Conservation (phyloP, 1,140 invertebrate genomes). For the Trachymyrmex septentrionalis region DNA sequence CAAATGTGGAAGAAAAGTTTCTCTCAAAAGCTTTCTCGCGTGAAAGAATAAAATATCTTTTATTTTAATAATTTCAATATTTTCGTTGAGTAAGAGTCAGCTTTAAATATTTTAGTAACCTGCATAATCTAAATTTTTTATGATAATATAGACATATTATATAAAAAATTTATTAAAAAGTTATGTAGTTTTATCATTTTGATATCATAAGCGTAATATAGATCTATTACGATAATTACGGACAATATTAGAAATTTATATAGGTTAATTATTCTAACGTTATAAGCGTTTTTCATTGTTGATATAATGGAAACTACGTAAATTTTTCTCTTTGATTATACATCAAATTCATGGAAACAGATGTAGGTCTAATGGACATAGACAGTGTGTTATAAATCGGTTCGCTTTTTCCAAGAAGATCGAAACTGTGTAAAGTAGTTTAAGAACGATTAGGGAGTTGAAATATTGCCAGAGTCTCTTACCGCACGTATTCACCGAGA, state of each 20-base stretch:
- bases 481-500: background rate
- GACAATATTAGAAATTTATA: too few species aligned
- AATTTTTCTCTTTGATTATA: slow-evolving; percentile 11
- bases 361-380: background rate
- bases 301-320: background rate
- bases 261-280: too few species aligned
- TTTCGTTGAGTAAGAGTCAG: background rate
- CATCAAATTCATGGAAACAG: slow-evolving; percentile 19
- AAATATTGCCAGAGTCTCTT: slow-evolving; percentile 45
- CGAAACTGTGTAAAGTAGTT: slow-evolving; percentile 49
- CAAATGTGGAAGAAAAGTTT: background rate
- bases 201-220: too few species aligned
- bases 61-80: background rate
- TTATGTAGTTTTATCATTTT: too few species aligned
- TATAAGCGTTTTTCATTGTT: too few species aligned
- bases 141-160: too few species aligned
- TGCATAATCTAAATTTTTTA: background rate
- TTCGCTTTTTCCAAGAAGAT: slow-evolving; percentile 31
- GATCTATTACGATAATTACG: too few species aligned
- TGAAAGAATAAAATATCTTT: background rate
- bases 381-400: slow-evolving; percentile 33
- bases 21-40: background rate
- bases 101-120: background rate
- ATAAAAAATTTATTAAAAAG: too few species aligned
- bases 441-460: slow-evolving; percentile 41